Evolutionary conservation across 2,888 invertebrate species (phyloP), one percentile per base, ranked within the genome.

Genomic region (Cryptus viduatorius): DNA sequence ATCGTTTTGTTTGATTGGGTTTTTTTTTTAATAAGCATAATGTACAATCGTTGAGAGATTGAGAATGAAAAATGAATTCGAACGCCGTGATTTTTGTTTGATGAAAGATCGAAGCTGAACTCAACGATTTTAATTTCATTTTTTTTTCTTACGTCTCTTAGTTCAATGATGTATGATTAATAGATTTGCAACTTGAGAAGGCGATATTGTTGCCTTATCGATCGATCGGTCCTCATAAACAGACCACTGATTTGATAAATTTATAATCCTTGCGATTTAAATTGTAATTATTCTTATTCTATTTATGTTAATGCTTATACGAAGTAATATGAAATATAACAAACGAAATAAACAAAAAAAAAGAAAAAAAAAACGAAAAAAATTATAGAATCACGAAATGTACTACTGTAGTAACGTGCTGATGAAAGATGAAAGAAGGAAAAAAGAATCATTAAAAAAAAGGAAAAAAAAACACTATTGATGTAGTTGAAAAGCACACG

Each of bases 401-500:
- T 85, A 75, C 75, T 79, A 83, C 78, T 79, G 80, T 86, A 87
- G 85, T 73, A 86, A 86, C 82, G 79, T 85, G 79, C 84, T 79
- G 80, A 68, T 61, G 71, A 68, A 83, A 84, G 71, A 79, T 59
- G 65, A 69, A 87, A 87, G 68, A 85, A 84, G 37, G 37, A 78
- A 86, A 80, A 81, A 82, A 86, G 86, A 88, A 90, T 88, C 89
- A 90, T 85, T 24, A 71, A 83, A 82, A 86, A 31, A 71, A 81
- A 82, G 85, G 83, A 53, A 46, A 31, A 79, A 79, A 86, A 88
- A 89, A 89, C 89, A 90, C 87, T 90, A 91, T 91, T 88, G 87
- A 92, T 91, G 91, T 93, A 92, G 92, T 88, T 89, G 87, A 90
- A 90, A 91, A 88, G 76, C 86, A 88, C 86, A 88, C 85, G 91